These are phyloP conservation scores for Poeciliopsis prolifica DNA, from an alignment of 2,113 vertebrate species.

Conservation along the genomic window DNA sequence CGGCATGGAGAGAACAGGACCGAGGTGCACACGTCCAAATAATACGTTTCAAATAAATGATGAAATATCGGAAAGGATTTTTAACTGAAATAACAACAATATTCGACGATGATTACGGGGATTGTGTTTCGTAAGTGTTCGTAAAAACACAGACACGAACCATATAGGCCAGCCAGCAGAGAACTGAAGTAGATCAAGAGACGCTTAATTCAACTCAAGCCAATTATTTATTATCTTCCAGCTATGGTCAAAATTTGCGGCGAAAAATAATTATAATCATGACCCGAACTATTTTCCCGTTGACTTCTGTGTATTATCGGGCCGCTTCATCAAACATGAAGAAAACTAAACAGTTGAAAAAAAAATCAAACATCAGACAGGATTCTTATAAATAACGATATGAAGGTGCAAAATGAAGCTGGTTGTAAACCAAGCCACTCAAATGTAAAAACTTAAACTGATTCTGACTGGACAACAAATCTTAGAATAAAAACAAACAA, in stretches of 20 bases:
- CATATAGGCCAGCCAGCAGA: not conserved
- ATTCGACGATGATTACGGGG: too few relatives aligned
- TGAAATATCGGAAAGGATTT: too few relatives aligned
- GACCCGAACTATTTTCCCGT: too few relatives aligned
- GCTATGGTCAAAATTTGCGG: not conserved
- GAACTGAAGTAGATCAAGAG: not conserved
- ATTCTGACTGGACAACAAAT: not conserved
- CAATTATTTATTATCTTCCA: not conserved
- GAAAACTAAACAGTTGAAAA: not conserved
- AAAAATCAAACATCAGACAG: not conserved
- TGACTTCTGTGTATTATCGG: not conserved
- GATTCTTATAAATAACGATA: too few relatives aligned
- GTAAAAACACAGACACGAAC: not conserved
- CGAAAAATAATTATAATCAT: not conserved
- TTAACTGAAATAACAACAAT: too few relatives aligned
- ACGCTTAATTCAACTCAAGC: not conserved
- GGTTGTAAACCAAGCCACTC: not conserved
- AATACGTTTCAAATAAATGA: too few relatives aligned
- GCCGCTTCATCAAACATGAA: not conserved
- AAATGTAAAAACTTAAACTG: not conserved
- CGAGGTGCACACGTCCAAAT: too few relatives aligned
- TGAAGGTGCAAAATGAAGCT: not conserved
- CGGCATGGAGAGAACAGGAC: not conserved
- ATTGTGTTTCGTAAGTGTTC: not conserved
- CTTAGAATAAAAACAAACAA: not conserved